A percentile compares a stretch with the other conserved stretches of the same genome.
These are phyloP conservation scores for Chelonia mydas DNA, from an alignment of 2,797 vertebrate genomes.

Conservation along the genomic window DNA sequence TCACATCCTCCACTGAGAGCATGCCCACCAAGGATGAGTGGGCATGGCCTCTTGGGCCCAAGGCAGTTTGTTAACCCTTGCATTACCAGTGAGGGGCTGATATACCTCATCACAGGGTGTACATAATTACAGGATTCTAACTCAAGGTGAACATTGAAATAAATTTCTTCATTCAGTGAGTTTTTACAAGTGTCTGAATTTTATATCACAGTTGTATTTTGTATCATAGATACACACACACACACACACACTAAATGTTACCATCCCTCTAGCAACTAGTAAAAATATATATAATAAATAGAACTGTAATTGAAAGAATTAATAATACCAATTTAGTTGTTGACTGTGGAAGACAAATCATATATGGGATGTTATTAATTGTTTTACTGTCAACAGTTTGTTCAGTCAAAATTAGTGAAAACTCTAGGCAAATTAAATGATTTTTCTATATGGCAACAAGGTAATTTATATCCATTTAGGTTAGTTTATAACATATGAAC, in stretches of 20 bases:
- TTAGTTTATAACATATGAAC: background rate
- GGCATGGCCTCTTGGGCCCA: too few species aligned
- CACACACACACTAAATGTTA: accelerated
- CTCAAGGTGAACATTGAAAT: background rate
- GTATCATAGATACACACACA: background rate
- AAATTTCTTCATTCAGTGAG: background rate
- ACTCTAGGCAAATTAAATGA: background rate
- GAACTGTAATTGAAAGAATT: background rate
- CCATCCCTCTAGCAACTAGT: background rate
- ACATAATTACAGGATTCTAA: background rate
- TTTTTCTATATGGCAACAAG: background rate
- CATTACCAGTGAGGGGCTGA: background rate
- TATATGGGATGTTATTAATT: conserved; percentile 8
- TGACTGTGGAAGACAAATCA: conserved; percentile 2
- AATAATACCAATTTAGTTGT: conserved; percentile 13
- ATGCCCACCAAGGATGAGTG: too few species aligned
- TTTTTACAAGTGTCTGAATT: background rate
- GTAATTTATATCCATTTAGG: background rate
- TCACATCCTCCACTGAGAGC: too few species aligned
- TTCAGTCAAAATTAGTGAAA: conserved; percentile 51
- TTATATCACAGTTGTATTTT: background rate
- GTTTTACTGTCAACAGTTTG: background rate
- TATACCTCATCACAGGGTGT: background rate
- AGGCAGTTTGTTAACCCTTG: too few species aligned
- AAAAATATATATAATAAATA: background rate